These are phyloP conservation scores for Grammomys surdaster DNA, from an alignment of 2,113 vertebrate species.

Conservation along the genomic window DNA sequence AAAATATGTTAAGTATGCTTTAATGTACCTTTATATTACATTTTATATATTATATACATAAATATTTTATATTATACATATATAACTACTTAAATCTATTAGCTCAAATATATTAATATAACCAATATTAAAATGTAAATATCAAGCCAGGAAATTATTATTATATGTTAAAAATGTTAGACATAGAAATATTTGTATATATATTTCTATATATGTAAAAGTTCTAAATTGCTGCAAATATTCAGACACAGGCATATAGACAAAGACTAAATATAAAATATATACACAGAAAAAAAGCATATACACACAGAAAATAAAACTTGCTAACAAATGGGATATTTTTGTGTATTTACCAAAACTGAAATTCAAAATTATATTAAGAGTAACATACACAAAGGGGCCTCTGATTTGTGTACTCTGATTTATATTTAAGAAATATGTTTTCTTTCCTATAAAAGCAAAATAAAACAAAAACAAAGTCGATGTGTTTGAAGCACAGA, in stretches of 20 bases:
- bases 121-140: slow-evolving; percentile 37
- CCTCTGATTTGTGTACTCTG: not conserved
- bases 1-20: not conserved
- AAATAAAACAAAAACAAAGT: not conserved
- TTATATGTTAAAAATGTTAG: slow-evolving; percentile 46
- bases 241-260: not conserved
- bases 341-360: slow-evolving; percentile 47
- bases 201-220: not conserved
- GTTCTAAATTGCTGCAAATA: slow-evolving; percentile 44
- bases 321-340: not conserved
- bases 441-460: not conserved
- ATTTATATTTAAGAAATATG: not conserved
- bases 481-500: not conserved
- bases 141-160: not conserved
- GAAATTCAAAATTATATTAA: slow-evolving; percentile 37
- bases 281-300: slow-evolving; percentile 32
- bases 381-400: not conserved
- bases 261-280: slow-evolving; percentile 47
- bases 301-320: slow-evolving; percentile 19
- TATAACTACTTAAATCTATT: not conserved
- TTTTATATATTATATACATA: not conserved
- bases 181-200: not conserved
- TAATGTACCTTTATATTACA: not conserved
- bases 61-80: not conserved
- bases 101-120: slow-evolving; percentile 21